phyloP scores from a whole-genome alignment of 2,888 invertebrate species.

The Macrostomum cliftonense region DNA sequence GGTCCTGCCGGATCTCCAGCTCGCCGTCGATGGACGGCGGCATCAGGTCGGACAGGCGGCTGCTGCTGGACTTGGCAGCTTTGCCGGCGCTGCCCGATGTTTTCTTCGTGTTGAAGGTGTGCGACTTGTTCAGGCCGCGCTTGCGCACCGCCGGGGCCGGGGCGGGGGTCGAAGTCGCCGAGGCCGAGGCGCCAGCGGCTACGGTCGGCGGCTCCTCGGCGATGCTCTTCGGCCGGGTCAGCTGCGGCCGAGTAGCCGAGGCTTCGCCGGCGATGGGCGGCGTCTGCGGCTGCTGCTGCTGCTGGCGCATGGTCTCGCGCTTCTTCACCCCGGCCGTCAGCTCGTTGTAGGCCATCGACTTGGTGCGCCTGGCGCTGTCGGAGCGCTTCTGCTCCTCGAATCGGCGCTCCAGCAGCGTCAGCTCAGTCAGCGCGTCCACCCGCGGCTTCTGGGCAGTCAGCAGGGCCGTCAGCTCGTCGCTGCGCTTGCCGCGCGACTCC shows the following conservation, averaged over 20 bases:
- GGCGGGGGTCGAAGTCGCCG: conserved; percentile 11
- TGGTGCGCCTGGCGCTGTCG: neutral
- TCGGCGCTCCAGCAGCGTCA: conserved; percentile 7
- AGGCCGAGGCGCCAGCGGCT: neutral
- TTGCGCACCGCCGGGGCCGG: conserved; percentile 9
- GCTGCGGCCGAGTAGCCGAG: neutral
- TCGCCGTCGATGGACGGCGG: conserved; percentile 75
- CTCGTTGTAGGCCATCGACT: neutral
- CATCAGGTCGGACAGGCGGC: conserved; percentile 45
- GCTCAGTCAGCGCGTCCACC: conserved; percentile 11
- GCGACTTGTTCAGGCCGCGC: conserved; percentile 11
- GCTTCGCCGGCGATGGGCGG: too few relatives aligned
- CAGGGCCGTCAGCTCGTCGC: neutral
- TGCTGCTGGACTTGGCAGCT: neutral
- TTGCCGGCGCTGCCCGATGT: too few relatives aligned
- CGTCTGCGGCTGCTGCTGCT: conserved; percentile 7
- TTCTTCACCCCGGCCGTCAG: conserved; percentile 11
- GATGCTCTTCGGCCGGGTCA: neutral
- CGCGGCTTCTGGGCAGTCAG: conserved; percentile 6
- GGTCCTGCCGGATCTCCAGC: conserved; percentile 79
- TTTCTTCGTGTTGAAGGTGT: conserved; percentile 3
- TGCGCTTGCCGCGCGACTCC: neutral
- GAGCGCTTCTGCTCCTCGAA: neutral
- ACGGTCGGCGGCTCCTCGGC: neutral
- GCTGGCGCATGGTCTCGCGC: conserved; percentile 11